phyloP scores from a whole-genome alignment of 2,113 vertebrate species.

The Bufo gargarizans region DNA sequence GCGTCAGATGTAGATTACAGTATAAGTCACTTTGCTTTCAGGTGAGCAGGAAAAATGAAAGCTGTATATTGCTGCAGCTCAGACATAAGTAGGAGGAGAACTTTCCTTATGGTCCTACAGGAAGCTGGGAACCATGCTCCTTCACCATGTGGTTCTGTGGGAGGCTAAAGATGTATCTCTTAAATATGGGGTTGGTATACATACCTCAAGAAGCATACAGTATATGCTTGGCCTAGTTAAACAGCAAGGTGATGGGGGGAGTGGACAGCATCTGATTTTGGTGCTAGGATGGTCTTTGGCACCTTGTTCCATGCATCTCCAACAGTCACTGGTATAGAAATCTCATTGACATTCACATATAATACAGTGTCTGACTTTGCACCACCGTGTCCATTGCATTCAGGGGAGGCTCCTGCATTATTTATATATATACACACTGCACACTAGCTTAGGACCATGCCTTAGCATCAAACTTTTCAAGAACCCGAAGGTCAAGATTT shows the following conservation, averaged over 20 bases:
- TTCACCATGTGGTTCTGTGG: neutral
- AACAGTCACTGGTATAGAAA: neutral
- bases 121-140: neutral
- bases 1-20: neutral
- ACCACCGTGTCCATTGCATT: conserved; percentile 57
- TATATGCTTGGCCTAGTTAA: neutral
- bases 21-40: neutral
- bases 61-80: neutral
- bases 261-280: neutral
- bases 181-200: neutral
- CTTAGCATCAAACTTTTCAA: conserved; percentile 42
- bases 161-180: neutral
- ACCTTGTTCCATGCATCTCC: neutral
- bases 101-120: neutral
- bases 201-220: no score
- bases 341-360: conserved; percentile 62
- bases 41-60: neutral
- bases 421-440: conserved; percentile 64
- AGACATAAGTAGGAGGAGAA: neutral
- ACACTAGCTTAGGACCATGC: conserved; percentile 76
- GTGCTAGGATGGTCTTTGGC: conserved; percentile 2
- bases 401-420: conserved; percentile 35
- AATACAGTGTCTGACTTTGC: conserved; percentile 66
- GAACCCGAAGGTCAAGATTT: neutral
- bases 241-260: neutral